Evolutionary conservation across 2,113 vertebrate genomes (phyloP), one percentile per base, ranked within the genome.

Genomic region (Protobothrops mucrosquamatus): DNA sequence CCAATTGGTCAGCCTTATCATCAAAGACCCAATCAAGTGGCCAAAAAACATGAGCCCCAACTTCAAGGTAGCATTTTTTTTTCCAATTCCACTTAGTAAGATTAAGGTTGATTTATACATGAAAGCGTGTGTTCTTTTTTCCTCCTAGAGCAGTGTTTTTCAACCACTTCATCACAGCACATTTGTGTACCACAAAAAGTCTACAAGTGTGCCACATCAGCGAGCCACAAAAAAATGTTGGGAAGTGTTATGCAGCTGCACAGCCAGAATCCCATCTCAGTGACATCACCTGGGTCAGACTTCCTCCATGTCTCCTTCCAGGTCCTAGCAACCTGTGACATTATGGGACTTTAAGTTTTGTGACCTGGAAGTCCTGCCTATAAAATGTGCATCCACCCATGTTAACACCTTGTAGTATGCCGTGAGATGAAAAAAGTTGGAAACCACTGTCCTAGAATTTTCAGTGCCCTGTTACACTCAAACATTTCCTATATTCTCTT

Each of bases 1-100:
- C 96, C 98, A 99, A 24, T 97, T 99, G n/a, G 98, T 99, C 94
- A 98, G 97, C 95, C 98, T 99, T 43, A 99, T 99, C 1, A 97
- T 99, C 95, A 98, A 97, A 95, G 98, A 98, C 91, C 97, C 98
- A 0, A 97, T 99, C 89, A 98, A 98, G 94, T 99, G 99, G 99
- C 99, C 99, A 0, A 90, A 95, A 18, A 96, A 94, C 23, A 98
- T 99, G 96, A 99, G 98, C 95, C 96, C 97, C 14, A 97, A 95
- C 90, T 99, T 99, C 96, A 98, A 96, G 98, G 99, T 99, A 98
- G 91, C 34, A 74, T 43, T 89, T 59, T 23, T 43, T 11, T 23
- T 46, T 7, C 7, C 7, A 10, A 22, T n/a, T 89, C 24, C 39
- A 29, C 15, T 23, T 10, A 56, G 8, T n/a, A 64, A 81, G 48